Base-by-base conservation (phyloP, 2,888 invertebrate species). In the Patella caerulea region DNA sequence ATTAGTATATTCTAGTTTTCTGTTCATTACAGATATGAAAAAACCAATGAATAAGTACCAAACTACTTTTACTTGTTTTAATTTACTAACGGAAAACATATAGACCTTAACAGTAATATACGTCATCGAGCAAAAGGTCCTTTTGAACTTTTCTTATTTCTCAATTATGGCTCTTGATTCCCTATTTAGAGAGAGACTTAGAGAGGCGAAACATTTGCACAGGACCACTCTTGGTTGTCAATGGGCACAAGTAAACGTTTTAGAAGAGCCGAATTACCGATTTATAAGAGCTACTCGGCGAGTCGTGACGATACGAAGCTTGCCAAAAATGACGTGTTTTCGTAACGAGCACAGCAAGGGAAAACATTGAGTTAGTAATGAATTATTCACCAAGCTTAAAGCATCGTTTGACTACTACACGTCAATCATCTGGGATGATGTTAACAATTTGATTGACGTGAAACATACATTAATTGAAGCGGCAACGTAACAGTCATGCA, bases 321-420 rank as follows among this genome's bases (percentile, higher is more conserved):
- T 19, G 65, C 24, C 65, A 5, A 65, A 65, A 65, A 65, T 65
- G 65, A 24, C 65, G 65, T 65, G 65, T 65, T 65, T 65, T 65
- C 19, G 24, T 65, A 65, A 65, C 65, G 65, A 65, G 65, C 24
- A 24, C 19, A 65, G 65, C 65, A 24, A 24, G 19, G 65, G 65
- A 24, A 65, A 65, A 65, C 24, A 65, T 65, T 65, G 65, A 65
- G 24, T 24, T 65, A 65, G 65, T 65, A 65, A 65, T 24, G 19
- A 24, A 65, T 24, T 65, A 65, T 24, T 65, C 24, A 12, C 19
- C 65, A 19, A 65, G 65, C 24, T 65, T 65, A 65, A 65, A 65
- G 65, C 65, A 65, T 65, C 65, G 65, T 65, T 65, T 65, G 24
- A 65, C 65, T 65, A 65, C 65, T 65, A 24, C 65, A 65, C 24